Evolutionary conservation across 2,888 invertebrate species (phyloP).

Genomic region (Phengaris alcon): DNA sequence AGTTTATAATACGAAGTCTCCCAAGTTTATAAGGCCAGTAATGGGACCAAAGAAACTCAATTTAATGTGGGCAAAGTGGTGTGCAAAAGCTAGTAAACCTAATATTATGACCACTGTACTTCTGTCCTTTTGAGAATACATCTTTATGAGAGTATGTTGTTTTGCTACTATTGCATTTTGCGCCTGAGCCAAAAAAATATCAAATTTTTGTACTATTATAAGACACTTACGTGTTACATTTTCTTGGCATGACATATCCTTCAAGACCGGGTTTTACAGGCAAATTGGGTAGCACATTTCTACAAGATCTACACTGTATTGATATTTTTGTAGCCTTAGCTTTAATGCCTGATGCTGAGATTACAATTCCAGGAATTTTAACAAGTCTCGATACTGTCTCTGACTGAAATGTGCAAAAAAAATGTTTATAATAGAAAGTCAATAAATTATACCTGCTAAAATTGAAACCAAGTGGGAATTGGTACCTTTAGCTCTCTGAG

Average conservation of each 20-base stretch:
- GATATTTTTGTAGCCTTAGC: constrained; percentile 97
- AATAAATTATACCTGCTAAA: not conserved
- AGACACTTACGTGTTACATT: constrained; percentile 90
- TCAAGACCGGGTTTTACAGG: constrained; percentile 96
- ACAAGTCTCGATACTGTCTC: constrained; percentile 95
- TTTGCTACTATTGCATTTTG: too few relatives aligned
- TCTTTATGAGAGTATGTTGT: too few relatives aligned
- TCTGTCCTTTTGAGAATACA: too few relatives aligned
- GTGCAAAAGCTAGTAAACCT: too few relatives aligned
- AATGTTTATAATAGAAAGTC: constrained; percentile 13
- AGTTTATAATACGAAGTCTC: too few relatives aligned
- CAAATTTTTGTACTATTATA: not conserved
- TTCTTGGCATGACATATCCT: constrained; percentile 96
- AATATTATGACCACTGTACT: too few relatives aligned
- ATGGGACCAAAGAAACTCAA: too few relatives aligned
- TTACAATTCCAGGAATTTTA: constrained; percentile 97
- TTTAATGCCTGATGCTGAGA: constrained; percentile 95
- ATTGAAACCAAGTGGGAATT: constrained; percentile 22
- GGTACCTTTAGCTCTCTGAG: constrained; percentile 91
- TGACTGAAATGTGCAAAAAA: constrained; percentile 81
- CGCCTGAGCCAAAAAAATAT: not conserved
- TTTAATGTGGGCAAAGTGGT: too few relatives aligned
- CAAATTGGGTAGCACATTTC: constrained; percentile 92
- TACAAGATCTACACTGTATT: constrained; percentile 96
- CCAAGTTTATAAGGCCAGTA: too few relatives aligned